Base-by-base conservation (phyloP, 2,113 vertebrate species). In the Sinocyclocheilus rhinocerous region DNA sequence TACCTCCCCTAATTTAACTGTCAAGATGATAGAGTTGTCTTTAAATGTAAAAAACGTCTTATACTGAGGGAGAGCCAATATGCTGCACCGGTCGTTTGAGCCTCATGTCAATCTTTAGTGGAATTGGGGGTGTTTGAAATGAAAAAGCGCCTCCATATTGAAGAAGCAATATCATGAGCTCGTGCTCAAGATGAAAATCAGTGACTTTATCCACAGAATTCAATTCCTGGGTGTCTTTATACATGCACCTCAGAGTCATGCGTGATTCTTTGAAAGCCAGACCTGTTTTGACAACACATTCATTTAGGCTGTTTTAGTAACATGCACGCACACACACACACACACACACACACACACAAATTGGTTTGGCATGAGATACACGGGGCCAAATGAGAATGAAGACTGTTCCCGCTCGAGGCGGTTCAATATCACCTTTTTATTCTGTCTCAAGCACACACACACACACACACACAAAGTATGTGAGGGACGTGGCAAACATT, bases 1-100 rank as follows among this genome's bases (percentile, higher is more conserved):
- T 85, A 84, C 85, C 72, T 88, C 59, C 73, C 42, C 50, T 86
- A 87, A 82, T 87, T 87, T 89, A 87, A 76, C 81, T 87, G 86
- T 75, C 87, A 86, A 36, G 65, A 81, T 83, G 78, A 88, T 69
- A 72, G 59, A 84, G 86, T 50, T 75, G 24, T 72, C 45, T 83
- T 73, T 76, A 85, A 79, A 84, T 63, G 72, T 81, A 73, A 83
- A 81, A 45, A 83, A 39, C 4, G 20, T 52, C 48, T 70, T 73
- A 57, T 73, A 39, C 73, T 39, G 81, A 83, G 20, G 65, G 11
- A 57, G 48, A 73, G 20, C 12, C 67, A 72, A 83, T 83, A 73
- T 55, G 67, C 16, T 73, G 29, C 26, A 15, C 26, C 33, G 4
- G 6, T 57, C 22, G 15, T 24, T 84, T 16, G 20, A 57, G 69